Evolutionary conservation across 2,797 vertebrate genomes (phyloP).

Genomic region (Clangula hyemalis): DNA sequence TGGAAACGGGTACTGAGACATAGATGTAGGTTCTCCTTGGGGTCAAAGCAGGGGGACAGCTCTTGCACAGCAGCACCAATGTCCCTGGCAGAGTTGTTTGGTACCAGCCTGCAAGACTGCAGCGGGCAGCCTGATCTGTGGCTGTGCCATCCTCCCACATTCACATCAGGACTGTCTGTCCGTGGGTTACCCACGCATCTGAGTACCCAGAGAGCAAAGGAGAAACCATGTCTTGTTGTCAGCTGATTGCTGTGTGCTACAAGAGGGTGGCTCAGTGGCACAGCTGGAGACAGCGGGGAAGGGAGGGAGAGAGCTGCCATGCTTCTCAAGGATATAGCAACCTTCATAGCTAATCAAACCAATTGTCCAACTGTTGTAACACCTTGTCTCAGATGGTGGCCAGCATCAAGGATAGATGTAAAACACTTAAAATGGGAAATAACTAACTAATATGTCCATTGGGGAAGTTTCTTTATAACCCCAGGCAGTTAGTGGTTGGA

Average conservation of each 20-base stretch:
- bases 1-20: fast-evolving
- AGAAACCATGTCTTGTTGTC: not conserved
- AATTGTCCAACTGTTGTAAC: slow-evolving; percentile 2
- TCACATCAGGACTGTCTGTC: not conserved
- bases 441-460: slow-evolving; percentile 66
- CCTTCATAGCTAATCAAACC: slow-evolving; percentile 55
- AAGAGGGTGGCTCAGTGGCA: not conserved
- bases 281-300: not conserved
- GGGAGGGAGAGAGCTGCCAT: not conserved
- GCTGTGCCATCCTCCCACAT: fast-evolving
- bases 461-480: slow-evolving; percentile 64
- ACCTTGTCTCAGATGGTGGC: slow-evolving; percentile 12
- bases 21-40: not conserved
- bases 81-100: not conserved
- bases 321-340: slow-evolving; percentile 27
- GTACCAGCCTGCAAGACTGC: not conserved
- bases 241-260: not conserved
- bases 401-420: slow-evolving; percentile 60
- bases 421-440: slow-evolving; percentile 70
- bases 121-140: not conserved
- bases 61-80: not conserved
- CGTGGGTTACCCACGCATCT: not conserved
- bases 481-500: slow-evolving; percentile 56
- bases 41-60: not conserved
- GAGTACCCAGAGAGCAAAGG: not conserved